phyloP scores from a whole-genome alignment of 2,797 vertebrate species.

The Cyprinella venusta region DNA sequence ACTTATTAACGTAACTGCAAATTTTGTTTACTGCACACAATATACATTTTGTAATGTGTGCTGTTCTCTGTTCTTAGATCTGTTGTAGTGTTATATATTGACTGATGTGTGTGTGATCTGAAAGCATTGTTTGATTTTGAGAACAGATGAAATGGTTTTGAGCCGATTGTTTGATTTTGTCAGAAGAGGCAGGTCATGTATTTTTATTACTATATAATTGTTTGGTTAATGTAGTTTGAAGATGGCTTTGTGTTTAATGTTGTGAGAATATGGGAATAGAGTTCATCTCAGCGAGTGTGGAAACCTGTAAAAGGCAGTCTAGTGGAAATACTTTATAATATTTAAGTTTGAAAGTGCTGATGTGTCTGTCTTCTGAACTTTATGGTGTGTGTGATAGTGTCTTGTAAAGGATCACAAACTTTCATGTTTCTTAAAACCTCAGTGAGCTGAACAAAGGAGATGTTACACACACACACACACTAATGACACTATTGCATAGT shows the following conservation, averaged over 20 bases:
- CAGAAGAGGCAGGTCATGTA: neutral
- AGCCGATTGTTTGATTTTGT: neutral
- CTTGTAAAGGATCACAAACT: neutral
- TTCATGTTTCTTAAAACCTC: neutral
- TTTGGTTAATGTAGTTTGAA: neutral
- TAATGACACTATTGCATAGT: neutral
- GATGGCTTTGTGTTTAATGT: neutral
- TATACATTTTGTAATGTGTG: too few species aligned
- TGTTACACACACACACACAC: neutral
- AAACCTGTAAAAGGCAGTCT: neutral
- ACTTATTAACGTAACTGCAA: neutral
- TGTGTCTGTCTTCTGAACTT: neutral
- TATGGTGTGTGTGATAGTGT: conserved; percentile 2
- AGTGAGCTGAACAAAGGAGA: neutral
- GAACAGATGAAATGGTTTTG: too few species aligned
- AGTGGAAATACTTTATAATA: neutral
- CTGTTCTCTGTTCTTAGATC: too few species aligned
- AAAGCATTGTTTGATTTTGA: neutral
- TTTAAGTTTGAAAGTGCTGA: neutral
- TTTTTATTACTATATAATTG: too few species aligned
- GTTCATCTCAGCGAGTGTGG: neutral
- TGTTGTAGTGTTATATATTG: too few species aligned
- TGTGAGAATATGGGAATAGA: neutral
- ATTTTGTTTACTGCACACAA: neutral
- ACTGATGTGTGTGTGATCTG: neutral